phyloP scores from a whole-genome alignment of 2,797 vertebrate species.

The Clarias pachynema region DNA sequence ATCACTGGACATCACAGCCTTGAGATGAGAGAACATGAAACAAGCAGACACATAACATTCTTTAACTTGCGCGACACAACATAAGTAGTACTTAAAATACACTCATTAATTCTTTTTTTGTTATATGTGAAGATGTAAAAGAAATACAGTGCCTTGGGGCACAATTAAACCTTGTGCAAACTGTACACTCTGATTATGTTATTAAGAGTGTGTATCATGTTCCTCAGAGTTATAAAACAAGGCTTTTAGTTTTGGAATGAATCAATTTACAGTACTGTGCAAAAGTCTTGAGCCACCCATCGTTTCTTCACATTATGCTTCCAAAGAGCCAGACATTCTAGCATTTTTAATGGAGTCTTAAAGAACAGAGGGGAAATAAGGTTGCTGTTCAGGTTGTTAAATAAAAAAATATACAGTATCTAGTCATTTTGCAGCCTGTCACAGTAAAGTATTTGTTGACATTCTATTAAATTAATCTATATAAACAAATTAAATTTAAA shows the following conservation, averaged over 20 bases:
- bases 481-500: too few species aligned
- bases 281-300: too few species aligned
- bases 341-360: too few species aligned
- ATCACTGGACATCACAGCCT: constrained; percentile 98
- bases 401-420: too few species aligned
- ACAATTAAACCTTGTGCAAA: neutral
- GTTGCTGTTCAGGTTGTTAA: too few species aligned
- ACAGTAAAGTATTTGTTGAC: too few species aligned
- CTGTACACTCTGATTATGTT: neutral
- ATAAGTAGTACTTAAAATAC: too few species aligned
- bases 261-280: neutral
- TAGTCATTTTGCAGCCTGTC: too few species aligned
- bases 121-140: neutral
- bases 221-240: neutral
- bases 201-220: neutral
- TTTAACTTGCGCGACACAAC: neutral
- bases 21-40: neutral
- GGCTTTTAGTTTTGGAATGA: neutral
- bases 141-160: neutral
- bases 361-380: too few species aligned
- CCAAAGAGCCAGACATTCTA: too few species aligned
- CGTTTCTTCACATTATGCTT: too few species aligned
- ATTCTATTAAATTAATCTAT: too few species aligned
- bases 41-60: neutral
- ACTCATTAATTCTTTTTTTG: neutral